A percentile compares a stretch with the other conserved stretches of the same genome.
Conservation (phyloP, 1,140 invertebrate genomes). For the Drosophila pallidifrons region DNA sequence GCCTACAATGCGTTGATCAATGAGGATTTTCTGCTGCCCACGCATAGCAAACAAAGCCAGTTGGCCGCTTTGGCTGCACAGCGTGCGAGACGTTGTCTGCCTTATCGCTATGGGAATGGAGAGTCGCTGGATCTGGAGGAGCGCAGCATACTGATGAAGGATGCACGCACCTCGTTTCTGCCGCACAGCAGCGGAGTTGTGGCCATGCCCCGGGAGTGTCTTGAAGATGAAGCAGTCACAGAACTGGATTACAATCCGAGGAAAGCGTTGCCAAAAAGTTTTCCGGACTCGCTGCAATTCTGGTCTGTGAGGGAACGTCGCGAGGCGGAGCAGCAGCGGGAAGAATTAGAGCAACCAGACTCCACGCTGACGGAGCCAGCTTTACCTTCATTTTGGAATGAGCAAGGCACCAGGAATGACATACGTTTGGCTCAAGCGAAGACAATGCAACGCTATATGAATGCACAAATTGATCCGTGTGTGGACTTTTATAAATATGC, state of each 20-base stretch:
- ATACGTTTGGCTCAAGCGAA: constrained; percentile 87
- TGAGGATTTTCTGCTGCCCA: constrained; percentile 69
- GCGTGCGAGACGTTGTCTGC: constrained; percentile 64
- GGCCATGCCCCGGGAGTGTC: constrained; percentile 66
- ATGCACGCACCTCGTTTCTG: constrained; percentile 82
- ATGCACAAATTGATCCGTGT: constrained; percentile 92
- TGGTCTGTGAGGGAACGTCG: constrained; percentile 29
- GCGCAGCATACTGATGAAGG: constrained; percentile 76
- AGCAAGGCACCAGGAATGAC: constrained; percentile 85
- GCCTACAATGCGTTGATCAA: constrained; percentile 66
- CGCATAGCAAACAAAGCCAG: constrained; percentile 24
- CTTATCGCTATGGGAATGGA: constrained; percentile 63
- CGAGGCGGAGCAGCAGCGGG: constrained; percentile 37
- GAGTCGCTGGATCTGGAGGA: constrained; percentile 78
- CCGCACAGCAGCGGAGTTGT: constrained; percentile 56
- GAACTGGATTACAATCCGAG: constrained; percentile 34
- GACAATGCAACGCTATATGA: constrained; percentile 92
- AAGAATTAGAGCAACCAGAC: background rate
- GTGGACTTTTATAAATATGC: constrained; percentile 96
- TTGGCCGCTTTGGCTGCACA: background rate
- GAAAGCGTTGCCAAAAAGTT: constrained; percentile 25
- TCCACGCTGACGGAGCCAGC: constrained; percentile 39
- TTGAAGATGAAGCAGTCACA: constrained; percentile 29
- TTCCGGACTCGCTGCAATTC: constrained; percentile 40
- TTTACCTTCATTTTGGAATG: constrained; percentile 86